These are phyloP conservation scores for Hypotaenidia philippensis DNA, from an alignment of 2,797 vertebrate species.

Conservation along the genomic window DNA sequence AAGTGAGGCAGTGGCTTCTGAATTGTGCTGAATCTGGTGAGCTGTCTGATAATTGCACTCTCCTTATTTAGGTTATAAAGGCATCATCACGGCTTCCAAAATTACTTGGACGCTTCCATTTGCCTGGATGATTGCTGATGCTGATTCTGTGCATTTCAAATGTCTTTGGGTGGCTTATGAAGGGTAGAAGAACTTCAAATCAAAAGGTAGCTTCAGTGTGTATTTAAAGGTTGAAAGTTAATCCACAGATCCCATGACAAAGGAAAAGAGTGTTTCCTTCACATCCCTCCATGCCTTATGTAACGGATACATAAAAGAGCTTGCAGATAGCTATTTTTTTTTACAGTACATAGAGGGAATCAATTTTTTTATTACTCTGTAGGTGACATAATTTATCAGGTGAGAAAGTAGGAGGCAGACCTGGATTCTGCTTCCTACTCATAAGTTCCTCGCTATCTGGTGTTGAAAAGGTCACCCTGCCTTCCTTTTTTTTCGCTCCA, in stretches of 20 bases:
- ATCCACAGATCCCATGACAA: background rate
- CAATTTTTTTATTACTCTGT: background rate
- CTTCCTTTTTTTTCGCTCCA: background rate
- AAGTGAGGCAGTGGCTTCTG: background rate
- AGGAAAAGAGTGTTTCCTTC: background rate
- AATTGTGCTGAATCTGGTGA: constrained; percentile 2
- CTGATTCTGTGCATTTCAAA: background rate
- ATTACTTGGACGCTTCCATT: background rate
- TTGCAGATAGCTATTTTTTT: background rate
- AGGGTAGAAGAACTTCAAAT: background rate
- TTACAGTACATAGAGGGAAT: background rate
- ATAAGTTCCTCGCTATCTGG: background rate
- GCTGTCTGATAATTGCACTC: background rate
- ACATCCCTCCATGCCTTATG: background rate
- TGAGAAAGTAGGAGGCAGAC: background rate
- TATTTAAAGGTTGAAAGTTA: background rate
- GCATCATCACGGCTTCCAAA: background rate
- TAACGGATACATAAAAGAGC: background rate
- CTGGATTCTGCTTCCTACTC: background rate
- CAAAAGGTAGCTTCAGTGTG: background rate
- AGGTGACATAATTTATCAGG: background rate
- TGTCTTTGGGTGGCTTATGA: background rate
- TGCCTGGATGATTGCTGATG: background rate
- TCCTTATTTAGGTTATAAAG: constrained; percentile 3
- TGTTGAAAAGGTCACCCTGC: background rate